Percentiles rank a stretch among this genome's conserved stretches.
Evolutionary conservation across 2,797 vertebrate species (phyloP).

Genomic region (Neosilurus hyrtlii): DNA sequence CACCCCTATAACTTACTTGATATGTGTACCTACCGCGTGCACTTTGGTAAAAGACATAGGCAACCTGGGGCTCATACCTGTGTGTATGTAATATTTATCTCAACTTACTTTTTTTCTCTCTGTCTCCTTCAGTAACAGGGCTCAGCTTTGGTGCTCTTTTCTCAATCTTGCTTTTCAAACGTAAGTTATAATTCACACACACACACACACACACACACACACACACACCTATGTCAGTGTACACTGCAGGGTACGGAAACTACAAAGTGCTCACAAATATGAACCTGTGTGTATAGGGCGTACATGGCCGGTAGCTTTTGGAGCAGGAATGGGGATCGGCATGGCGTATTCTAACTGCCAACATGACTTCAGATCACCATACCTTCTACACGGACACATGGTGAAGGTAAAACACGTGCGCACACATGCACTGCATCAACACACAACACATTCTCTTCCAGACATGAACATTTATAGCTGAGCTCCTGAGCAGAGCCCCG

Average conservation of each 20-base stretch:
- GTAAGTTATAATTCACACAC: slow-evolving; percentile 71
- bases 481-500: too few relatives aligned
- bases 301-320: slow-evolving; percentile 85
- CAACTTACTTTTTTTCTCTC: slow-evolving; percentile 9
- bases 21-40: neutral
- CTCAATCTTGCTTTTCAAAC: slow-evolving; percentile 88
- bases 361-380: slow-evolving; percentile 83
- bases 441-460: too few relatives aligned
- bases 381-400: slow-evolving; percentile 83
- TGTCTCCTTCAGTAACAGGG: slow-evolving; percentile 76
- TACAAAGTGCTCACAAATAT: neutral
- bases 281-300: slow-evolving; percentile 69
- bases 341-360: slow-evolving; percentile 94
- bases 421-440: neutral
- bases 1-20: slow-evolving; percentile 53
- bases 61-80: slow-evolving; percentile 39
- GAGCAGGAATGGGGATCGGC: slow-evolving; percentile 85
- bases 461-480: too few relatives aligned
- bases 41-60: slow-evolving; percentile 56
- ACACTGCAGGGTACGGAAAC: neutral
- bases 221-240: neutral
- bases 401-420: slow-evolving; percentile 76
- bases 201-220: neutral
- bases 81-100: slow-evolving; percentile 6
- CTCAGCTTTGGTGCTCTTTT: slow-evolving; percentile 84